These are phyloP conservation scores for Matsumyia berberina DNA, from an alignment of 2,888 invertebrate genomes.

Conservation along the genomic window DNA sequence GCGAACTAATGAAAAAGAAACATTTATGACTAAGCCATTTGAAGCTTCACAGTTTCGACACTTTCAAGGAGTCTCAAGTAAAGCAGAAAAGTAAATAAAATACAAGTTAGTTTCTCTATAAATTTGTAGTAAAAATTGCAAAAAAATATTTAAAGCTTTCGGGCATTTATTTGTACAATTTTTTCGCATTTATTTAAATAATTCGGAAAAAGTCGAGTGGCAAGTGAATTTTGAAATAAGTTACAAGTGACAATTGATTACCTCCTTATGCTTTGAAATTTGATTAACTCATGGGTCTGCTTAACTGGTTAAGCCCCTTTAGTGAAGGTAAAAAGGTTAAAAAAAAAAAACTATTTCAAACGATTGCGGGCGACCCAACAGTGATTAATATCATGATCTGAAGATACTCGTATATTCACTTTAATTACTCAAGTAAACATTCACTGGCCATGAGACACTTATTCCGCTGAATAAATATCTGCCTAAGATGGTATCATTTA, in stretches of 20 bases:
- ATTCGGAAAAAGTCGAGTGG: too few species aligned
- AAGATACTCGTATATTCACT: background rate
- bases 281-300: background rate
- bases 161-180: too few species aligned
- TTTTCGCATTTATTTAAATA: too few species aligned
- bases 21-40: too few species aligned
- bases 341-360: background rate
- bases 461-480: background rate
- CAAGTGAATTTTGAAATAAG: too few species aligned
- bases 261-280: background rate
- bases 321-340: background rate
- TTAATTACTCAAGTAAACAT: slow-evolving; percentile 11
- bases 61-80: too few species aligned
- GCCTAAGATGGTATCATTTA: background rate
- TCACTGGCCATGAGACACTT: slow-evolving; percentile 30
- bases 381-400: background rate
- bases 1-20: too few species aligned
- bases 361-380: background rate
- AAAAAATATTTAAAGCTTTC: too few species aligned
- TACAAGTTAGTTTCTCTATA: too few species aligned
- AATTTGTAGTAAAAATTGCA: too few species aligned
- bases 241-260: slow-evolving; percentile 3
- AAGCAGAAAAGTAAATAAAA: too few species aligned
- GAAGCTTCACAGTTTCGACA: too few species aligned
- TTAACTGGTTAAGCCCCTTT: background rate